Conservation (phyloP, 2,888 invertebrate genomes). For the Leptinotarsa rubiginosa region DNA sequence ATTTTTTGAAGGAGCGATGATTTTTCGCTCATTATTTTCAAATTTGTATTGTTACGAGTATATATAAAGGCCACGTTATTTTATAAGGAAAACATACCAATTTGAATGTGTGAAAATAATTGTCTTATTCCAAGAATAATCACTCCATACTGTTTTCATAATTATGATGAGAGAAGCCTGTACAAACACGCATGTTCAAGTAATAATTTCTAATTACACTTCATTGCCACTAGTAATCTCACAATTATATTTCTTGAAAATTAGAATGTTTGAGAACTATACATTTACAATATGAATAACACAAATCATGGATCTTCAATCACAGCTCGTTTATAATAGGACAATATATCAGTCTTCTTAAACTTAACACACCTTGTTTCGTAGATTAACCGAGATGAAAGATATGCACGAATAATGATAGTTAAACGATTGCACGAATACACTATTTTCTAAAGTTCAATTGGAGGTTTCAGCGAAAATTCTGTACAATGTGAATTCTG, state of each 20-base stretch:
- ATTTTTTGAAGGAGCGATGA: too few species aligned
- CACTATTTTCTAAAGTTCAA: neutral
- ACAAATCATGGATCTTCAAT: conserved; percentile 11
- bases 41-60: too few species aligned
- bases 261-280: neutral
- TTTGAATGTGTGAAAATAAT: too few species aligned
- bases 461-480: too few species aligned
- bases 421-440: neutral
- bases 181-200: neutral
- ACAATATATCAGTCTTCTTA: conserved; percentile 7
- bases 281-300: neutral
- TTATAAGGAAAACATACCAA: too few species aligned
- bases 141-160: neutral
- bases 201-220: neutral
- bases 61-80: too few species aligned
- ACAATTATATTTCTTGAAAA: neutral
- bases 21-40: too few species aligned
- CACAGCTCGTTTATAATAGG: neutral
- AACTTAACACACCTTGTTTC: conserved; percentile 14
- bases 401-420: conserved; percentile 12
- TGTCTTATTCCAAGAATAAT: neutral
- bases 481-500: neutral
- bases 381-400: neutral
- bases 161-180: neutral
- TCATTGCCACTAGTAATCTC: neutral